Conservation (phyloP, 2,888 invertebrate genomes). For the Hofmannophila pseudospretella region DNA sequence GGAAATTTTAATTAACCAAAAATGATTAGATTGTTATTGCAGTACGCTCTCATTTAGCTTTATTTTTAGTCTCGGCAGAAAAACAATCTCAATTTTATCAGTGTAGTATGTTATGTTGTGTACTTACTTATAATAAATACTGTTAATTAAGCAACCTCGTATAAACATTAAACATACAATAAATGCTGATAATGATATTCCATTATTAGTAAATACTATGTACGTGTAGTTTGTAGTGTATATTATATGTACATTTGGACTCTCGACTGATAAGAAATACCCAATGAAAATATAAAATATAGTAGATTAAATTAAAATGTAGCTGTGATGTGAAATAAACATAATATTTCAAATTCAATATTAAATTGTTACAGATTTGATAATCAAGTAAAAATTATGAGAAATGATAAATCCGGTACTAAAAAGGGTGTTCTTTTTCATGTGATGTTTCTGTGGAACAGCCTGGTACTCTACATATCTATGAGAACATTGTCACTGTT, state of each 20-base stretch:
- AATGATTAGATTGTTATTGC: slow-evolving; percentile 7
- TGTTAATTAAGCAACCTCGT: not conserved
- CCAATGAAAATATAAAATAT: not conserved
- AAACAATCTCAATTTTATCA: not conserved
- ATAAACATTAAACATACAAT: not conserved
- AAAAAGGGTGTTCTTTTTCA: no score
- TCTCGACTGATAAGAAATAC: not conserved
- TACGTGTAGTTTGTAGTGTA: not conserved
- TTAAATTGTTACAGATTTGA: no score
- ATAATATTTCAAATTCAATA: no score
- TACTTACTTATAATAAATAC: not conserved
- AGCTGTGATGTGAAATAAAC: not conserved
- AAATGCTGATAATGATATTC: not conserved
- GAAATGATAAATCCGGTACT: no score
- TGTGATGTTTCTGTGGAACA: no score
- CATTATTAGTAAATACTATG: not conserved
- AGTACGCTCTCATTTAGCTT: not conserved
- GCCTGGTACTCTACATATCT: no score
- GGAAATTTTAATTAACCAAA: slow-evolving; percentile 5
- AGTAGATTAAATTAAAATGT: no score
- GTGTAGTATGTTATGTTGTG: not conserved
- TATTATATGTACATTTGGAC: not conserved
- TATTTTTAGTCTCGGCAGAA: slow-evolving; percentile 2
- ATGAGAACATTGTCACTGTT: no score
- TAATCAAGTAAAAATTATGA: no score